Evolutionary conservation across 2,797 vertebrate species (phyloP), one percentile per base, ranked within the genome.

Genomic region (Paratrypauchen microcephalus): DNA sequence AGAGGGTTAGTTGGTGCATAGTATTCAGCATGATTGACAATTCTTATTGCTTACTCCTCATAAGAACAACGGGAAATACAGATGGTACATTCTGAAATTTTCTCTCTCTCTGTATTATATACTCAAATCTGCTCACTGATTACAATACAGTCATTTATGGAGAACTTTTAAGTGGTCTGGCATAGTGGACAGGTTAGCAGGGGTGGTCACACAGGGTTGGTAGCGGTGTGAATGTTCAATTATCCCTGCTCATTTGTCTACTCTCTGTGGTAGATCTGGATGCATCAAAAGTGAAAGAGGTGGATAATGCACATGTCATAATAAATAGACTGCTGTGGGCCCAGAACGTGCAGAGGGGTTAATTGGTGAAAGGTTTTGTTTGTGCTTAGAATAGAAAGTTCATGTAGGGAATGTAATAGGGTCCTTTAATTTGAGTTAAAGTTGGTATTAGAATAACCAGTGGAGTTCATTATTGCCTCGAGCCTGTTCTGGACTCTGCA

Each of bases 271-370:
- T 59, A 28, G 55, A 39, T 36, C 32, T 60, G 32, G 73, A 72
- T 68, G 2, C 39, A 2, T 57, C 50, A 23, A 2, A 77, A 56
- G 68, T 72, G 67, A 73, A 71, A 73, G 56, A 48, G 36, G 39
- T 47, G 48, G 48, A 66, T 78, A 80, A 66, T 65, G 73, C 74
- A 24, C 62, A 5, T 41, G 54, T 52, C 41, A 56, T 48, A 69
- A 52, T 77, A 74, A 78, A 23, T 65, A 9, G 2, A 50, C 41
- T 76, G 50, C 36, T 55, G 7, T 59, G 36, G 55, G 56, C 62
- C n/a, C 36, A 32, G 18, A 30, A 72, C 60, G 52, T 65, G 57
- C 75, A 77, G 77, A 70, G 28, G 69, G 26, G 59, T n/a, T 73
- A 32, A 74, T 82, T 76, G 65, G 56, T 16, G 56, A 55, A 54